Evolutionary conservation across 1,140 invertebrate species (phyloP), one percentile per base, ranked within the genome.

Genomic region (Daktulosphaira vitifoliae): DNA sequence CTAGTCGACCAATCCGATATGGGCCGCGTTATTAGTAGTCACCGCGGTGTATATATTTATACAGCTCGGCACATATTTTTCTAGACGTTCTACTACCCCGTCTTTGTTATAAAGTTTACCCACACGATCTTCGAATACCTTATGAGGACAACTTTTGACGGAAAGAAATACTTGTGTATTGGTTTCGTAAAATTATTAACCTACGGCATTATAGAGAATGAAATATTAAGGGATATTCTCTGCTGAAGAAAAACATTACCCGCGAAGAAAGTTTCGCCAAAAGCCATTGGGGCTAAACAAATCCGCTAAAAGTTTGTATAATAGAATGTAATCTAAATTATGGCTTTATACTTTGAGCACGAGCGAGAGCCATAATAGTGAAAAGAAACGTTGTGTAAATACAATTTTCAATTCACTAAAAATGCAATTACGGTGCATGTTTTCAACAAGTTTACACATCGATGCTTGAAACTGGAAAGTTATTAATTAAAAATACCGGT

Each of bases 251-350:
- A 62, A 62, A 62, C 56, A 62, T 48, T 62, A 62, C 25, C 42
- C 42, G 18, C 42, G 18, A 48, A 62, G 56, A 46, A 62, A 62
- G 56, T 62, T 62, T 62, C 25, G n/a, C 16, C 42, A 62, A 62
- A 62, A 62, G 56, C 42, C 25, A 62, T 62, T 33, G 56, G 23
- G 42, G 42, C 56, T 62, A 62, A 62, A 62, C 42, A 48, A 62
- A 62, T 62, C 42, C 56, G 25, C n/a, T 16, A 48, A 59, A 62
- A 62, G 56, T 62, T 62, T 46, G 42, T 46, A 62, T 62, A 62
- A 62, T 62, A 62, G 42, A 62, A 62, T 62, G 42, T 48, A 62
- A 62, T 62, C 25, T 62, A 48, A 62, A 62, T 62, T 62, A 62
- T 62, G 42, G 42, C 16, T 62, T 62, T 13, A 29, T 48, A 29